Evolutionary conservation across 2,888 invertebrate genomes (phyloP), one percentile per base, ranked within the genome.

Genomic region (Osedax fenrisi): DNA sequence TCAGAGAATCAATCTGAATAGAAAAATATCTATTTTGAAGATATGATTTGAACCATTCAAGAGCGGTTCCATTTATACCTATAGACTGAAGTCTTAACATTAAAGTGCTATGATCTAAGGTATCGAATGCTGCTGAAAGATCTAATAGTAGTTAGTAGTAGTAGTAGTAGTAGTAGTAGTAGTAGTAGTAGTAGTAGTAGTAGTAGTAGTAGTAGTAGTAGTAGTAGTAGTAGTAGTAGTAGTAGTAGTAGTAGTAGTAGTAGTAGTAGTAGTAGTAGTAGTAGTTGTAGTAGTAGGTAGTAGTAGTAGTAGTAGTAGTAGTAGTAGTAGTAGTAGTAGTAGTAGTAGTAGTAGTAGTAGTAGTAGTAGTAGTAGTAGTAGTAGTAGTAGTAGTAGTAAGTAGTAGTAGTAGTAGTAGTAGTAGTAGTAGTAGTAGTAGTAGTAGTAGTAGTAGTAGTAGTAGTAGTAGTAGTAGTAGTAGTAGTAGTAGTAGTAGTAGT

Each of bases 221-320:
- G 70, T 70, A 70, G 70, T 70, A 70, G 70, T 41, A 70, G 27
- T 70, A 70, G 70, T 70, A 27, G 70, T 70, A 70, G 70, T 70
- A 27, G 70, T 70, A 70, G 70, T 70, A 70, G 70, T 70, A 70
- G 70, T 70, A 70, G 70, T 70, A 70, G 27, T 70, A 70, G 70
- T 70, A 70, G 70, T 70, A 70, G 70, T 70, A 70, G 70, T 70
- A 70, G 70, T 70, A 70, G 70, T 70, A 70, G 70, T 70, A 70
- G 70, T 70, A 70, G 70, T 70, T 27, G 70, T 70, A 70, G 27
- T n/a, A n/a, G n/a, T n/a, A n/a, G n/a, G n/a, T n/a, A n/a, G n/a
- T n/a, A n/a, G n/a, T n/a, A n/a, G n/a, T 70, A 70, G 70, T 70
- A 70, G 71, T 41, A 70, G 71, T 70, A 66, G 71, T 41, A 70